Evolutionary conservation across 2,888 invertebrate species (phyloP), one percentile per base, ranked within the genome.

Genomic region (Halictus ligatus): DNA sequence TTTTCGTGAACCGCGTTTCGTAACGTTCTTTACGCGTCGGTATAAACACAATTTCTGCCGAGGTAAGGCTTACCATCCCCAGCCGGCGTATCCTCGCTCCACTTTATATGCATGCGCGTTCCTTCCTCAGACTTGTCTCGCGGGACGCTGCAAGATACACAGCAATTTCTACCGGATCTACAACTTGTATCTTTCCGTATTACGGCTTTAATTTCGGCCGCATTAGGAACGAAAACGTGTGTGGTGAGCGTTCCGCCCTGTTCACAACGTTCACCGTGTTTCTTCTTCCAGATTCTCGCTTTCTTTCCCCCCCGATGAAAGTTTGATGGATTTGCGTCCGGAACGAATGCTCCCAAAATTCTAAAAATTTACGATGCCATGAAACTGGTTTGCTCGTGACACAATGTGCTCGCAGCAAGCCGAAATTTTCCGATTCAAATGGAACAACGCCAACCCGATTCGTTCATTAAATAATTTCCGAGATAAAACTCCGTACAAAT

Each of bases 31-130:
- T 90, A 91, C 90, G 87, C 90, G 75, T 25, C 81, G 85, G 87
- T 89, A 89, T 91, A 91, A 91, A 91, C 90, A 90, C 91, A 90
- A 91, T 91, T 91, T 91, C 90, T 89, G 82, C 86, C n/a, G 87
- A 88, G 78, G 86, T 80, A 72, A 85, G 85, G 85, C 88, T 85
- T 86, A 77, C 86, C 72, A 60, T 79, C 84, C 83, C 83, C 87
- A 81, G 64, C 75, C 86, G 81, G 81, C 82, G 88, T 86, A 89
- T 91, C 88, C 86, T 86, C 84, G 83, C 81, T 87, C 86, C 89
- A 86, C 89, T 91, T 92, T 91, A 90, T 91, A 91, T 91, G 89
- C 89, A 90, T 88, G 88, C 89, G 85, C 85, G 86, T 88, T 87
- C 86, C 88, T 89, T 86, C 89, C 89, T 90, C 88, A 85, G 86